Percentiles rank a stretch among this genome's conserved stretches.
phyloP scores from a whole-genome alignment of 1,140 invertebrate genomes.

The Drosophila bifasciata region DNA sequence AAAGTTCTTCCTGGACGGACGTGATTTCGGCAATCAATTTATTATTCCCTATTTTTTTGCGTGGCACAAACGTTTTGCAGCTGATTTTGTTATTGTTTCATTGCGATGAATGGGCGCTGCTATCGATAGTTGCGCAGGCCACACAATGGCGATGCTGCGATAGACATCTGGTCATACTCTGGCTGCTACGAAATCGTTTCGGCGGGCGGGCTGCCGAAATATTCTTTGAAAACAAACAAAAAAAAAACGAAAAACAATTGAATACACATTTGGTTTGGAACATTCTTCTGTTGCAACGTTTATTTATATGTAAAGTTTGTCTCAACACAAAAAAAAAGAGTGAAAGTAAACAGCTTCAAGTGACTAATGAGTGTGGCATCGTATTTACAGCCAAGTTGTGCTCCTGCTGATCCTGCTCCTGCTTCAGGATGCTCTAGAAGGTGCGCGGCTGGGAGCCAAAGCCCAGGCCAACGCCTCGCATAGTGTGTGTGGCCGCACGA shows the following conservation, averaged over 20 bases:
- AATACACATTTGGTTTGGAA: background rate
- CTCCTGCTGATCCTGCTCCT: background rate
- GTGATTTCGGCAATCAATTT: background rate
- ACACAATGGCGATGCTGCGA: conserved; percentile 3
- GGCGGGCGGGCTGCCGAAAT: background rate
- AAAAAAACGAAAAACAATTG: too few relatives aligned
- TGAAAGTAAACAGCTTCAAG: conserved; percentile 45
- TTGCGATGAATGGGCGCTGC: background rate
- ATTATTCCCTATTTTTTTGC: conserved; percentile 64
- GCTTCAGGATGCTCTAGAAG: conserved; percentile 41
- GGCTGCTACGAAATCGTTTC: background rate
- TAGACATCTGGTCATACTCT: background rate
- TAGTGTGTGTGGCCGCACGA: conserved; percentile 95
- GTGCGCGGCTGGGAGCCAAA: conserved; percentile 85
- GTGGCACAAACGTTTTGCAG: conserved; percentile 73
- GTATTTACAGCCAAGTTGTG: conserved; percentile 59
- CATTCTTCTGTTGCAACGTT: conserved; percentile 39
- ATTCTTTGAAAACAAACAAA: too few relatives aligned
- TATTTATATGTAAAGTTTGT: conserved; percentile 38
- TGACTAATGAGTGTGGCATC: conserved; percentile 54
- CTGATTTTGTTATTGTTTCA: conserved; percentile 61
- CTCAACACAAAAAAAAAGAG: conserved; percentile 58
- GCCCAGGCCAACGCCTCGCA: conserved; percentile 95
- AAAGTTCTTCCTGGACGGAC: background rate
- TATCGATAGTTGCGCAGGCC: conserved; percentile 19